phyloP scores from a whole-genome alignment of 2,113 vertebrate species.

The Alectura lathami region DNA sequence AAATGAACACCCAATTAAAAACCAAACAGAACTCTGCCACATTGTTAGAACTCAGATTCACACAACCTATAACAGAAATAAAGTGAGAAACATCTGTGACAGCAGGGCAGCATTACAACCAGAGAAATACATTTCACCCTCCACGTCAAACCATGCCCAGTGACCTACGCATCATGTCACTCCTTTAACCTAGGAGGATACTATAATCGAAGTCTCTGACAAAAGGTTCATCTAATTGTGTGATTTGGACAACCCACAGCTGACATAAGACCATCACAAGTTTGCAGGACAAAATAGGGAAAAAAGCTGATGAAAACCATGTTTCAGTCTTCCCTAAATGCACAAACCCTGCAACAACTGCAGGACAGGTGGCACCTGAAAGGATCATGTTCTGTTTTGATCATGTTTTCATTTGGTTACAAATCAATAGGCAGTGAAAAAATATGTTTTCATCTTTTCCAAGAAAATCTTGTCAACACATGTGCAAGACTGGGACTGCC shows the following conservation, averaged over 20 bases:
- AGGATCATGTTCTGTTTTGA: not conserved
- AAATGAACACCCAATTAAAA: not conserved
- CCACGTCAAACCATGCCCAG: not conserved
- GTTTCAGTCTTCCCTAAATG: not conserved
- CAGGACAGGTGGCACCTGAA: not conserved
- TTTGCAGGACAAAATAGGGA: fast-evolving
- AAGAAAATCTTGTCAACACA: not conserved
- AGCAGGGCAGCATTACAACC: not conserved
- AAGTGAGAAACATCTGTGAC: not conserved
- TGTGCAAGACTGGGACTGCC: not conserved
- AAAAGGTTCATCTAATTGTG: not conserved
- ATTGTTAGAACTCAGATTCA: not conserved
- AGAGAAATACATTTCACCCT: not conserved
- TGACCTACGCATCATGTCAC: not conserved
- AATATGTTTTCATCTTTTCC: not conserved
- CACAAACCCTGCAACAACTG: not conserved
- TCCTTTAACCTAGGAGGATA: not conserved
- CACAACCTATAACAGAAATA: not conserved
- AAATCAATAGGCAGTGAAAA: not conserved
- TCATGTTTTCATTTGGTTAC: not conserved
- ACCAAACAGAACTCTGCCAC: not conserved
- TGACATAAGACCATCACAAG: not conserved
- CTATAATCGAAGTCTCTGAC: not conserved
- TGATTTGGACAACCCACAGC: not conserved
- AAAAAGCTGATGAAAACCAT: not conserved